Evolutionary conservation across 2,113 vertebrate genomes (phyloP).

Genomic region (Passer montanus): DNA sequence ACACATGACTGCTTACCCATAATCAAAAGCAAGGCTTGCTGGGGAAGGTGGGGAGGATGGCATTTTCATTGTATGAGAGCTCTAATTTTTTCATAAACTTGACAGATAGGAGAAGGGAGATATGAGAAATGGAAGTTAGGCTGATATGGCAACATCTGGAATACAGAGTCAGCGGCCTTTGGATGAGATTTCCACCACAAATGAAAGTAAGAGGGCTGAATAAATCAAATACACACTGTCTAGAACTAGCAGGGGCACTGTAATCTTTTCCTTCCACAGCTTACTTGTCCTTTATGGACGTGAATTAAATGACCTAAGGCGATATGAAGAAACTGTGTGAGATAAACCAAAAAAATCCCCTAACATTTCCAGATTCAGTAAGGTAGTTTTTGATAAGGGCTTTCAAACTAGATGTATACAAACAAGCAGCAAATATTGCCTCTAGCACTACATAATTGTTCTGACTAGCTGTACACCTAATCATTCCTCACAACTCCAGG

Average conservation of each 20-base stretch:
- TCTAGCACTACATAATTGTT: constrained; percentile 36
- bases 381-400: constrained; percentile 49
- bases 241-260: background rate
- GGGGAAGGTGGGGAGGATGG: constrained; percentile 44
- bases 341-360: constrained; percentile 47
- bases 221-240: constrained; percentile 58
- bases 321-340: constrained; percentile 33
- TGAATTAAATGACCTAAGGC: constrained; percentile 44
- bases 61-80: constrained; percentile 66
- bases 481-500: constrained; percentile 2
- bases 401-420: constrained; percentile 36
- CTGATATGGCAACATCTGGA: constrained; percentile 52
- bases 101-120: constrained; percentile 65
- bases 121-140: constrained; percentile 39
- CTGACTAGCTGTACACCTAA: background rate
- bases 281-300: constrained; percentile 33
- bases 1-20: constrained; percentile 53
- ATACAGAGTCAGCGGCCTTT: constrained; percentile 44
- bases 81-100: constrained; percentile 74
- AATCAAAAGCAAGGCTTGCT: constrained; percentile 57
- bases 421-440: constrained; percentile 43
- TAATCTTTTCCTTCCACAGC: constrained; percentile 26
- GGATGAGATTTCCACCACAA: constrained; percentile 54
- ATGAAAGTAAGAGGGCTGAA: constrained; percentile 61
- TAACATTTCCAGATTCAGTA: constrained; percentile 58